Conservation (phyloP, 2,888 invertebrate genomes). For the Rhopalosiphum nymphaeae region DNA sequence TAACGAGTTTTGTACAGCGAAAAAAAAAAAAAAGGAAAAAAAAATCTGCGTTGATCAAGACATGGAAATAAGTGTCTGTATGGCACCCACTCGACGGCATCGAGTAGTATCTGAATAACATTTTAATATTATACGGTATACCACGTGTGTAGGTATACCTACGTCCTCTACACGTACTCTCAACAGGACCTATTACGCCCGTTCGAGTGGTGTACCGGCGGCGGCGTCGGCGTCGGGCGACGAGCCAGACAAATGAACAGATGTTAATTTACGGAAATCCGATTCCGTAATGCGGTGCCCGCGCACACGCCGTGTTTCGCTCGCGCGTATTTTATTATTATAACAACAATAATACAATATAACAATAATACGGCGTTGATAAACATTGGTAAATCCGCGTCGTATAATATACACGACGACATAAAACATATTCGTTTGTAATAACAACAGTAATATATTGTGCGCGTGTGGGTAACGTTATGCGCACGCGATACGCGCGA, state of each 20-base stretch:
- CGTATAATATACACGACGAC: not conserved
- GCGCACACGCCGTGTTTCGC: not conserved
- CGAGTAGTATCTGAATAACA: not conserved
- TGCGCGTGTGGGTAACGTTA: not conserved
- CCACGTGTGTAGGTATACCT: too few relatives aligned
- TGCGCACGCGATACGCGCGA: not conserved
- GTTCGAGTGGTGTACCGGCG: not conserved
- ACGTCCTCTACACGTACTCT: not conserved
- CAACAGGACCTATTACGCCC: not conserved
- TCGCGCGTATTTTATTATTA: not conserved
- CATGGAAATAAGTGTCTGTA: not conserved
- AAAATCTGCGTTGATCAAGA: not conserved
- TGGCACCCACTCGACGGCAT: not conserved
- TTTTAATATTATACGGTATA: not conserved
- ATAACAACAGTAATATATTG: not conserved
- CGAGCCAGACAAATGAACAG: not conserved
- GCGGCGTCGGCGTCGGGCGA: not conserved
- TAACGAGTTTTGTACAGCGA: not conserved
- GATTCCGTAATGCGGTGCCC: not conserved
- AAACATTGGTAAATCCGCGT: not conserved
- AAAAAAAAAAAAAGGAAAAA: not conserved
- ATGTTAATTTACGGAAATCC: constrained; percentile 11
- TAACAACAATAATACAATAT: not conserved
- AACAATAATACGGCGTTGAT: not conserved
- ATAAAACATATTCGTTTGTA: not conserved